Base-by-base conservation (phyloP, 64 coral and sea anemone genomes). In the Pocillopora verrucosa region DNA sequence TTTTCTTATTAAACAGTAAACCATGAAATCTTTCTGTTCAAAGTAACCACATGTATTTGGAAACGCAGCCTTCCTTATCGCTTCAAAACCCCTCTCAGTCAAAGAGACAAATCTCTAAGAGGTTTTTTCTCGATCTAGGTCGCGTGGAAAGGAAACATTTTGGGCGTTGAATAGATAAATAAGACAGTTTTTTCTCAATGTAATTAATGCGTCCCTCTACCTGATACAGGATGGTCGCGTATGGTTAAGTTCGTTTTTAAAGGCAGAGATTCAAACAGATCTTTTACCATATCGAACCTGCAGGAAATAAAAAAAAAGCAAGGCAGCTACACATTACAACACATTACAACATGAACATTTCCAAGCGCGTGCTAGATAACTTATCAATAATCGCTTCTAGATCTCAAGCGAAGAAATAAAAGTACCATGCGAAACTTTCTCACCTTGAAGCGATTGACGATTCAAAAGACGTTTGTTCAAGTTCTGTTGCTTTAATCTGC, bases 371-470 rank as follows among this genome's bases (percentile, higher is more conserved):
- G 7, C 41, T 51, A 4, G 7, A 51, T 51, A 51, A 3, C 41
- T 51, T 0, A 51, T 76, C 15, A 59, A 3, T 64, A 9, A 45
- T 17, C 5, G n/a, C 59, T 19, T 10, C 6, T 60, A 24, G 15
- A 17, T 60, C 15, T 60, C 22, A 34, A 26, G 11, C 19, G 7
- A 69, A 89, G 38, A n/a, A 11, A 67, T 36, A 12, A 11, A 25
- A 15, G 5, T 12, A 1, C 19, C 11, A 10, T 0, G 16, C 2
- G 30, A 67, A 61, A 10, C 60, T 14, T 20, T 61, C 87, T 13
- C 72, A 95, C 94, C 94, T 88, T 79, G 78, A 92, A 26, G 91
- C 67, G 36, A 93, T 86, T 5, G 94, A 96, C 64, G 89, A 91
- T 12, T 89, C 94, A 85, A 95, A 95, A 1, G 80, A 95, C 56